Evolutionary conservation across 2,797 vertebrate species (phyloP).

Genomic region (Loriculus beryllinus): DNA sequence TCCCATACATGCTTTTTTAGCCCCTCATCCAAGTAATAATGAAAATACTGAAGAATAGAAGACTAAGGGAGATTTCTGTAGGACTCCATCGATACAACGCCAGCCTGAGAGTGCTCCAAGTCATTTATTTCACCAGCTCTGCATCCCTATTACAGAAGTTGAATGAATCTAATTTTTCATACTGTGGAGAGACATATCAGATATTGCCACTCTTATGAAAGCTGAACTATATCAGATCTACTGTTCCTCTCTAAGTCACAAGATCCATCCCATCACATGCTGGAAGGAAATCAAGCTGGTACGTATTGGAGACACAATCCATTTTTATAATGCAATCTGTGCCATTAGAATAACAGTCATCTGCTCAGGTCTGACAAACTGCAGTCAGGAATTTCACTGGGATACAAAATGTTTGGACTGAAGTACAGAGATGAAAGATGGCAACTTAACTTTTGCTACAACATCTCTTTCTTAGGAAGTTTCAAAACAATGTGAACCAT

Average conservation of each 20-base stretch:
- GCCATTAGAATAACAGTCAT: not conserved
- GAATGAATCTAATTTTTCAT: not conserved
- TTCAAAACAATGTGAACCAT: not conserved
- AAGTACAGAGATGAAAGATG: not conserved
- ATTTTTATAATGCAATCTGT: not conserved
- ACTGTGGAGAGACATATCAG: not conserved
- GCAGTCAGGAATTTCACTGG: not conserved
- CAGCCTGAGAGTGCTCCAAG: not conserved
- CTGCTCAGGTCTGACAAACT: not conserved
- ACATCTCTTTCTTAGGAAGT: not conserved
- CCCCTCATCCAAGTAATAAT: not conserved
- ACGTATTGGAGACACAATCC: not conserved
- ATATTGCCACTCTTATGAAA: not conserved
- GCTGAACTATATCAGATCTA: not conserved
- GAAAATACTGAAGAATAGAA: not conserved
- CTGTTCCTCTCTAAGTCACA: not conserved
- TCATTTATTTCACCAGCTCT: not conserved
- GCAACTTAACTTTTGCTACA: not conserved
- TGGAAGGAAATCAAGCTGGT: not conserved
- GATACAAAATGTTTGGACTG: not conserved
- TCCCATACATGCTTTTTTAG: not conserved
- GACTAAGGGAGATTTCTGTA: not conserved
- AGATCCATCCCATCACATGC: not conserved
- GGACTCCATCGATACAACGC: fast-evolving
- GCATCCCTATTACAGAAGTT: not conserved